phyloP scores from a whole-genome alignment of 2,113 vertebrate species.

The Oryzias melastigma region DNA sequence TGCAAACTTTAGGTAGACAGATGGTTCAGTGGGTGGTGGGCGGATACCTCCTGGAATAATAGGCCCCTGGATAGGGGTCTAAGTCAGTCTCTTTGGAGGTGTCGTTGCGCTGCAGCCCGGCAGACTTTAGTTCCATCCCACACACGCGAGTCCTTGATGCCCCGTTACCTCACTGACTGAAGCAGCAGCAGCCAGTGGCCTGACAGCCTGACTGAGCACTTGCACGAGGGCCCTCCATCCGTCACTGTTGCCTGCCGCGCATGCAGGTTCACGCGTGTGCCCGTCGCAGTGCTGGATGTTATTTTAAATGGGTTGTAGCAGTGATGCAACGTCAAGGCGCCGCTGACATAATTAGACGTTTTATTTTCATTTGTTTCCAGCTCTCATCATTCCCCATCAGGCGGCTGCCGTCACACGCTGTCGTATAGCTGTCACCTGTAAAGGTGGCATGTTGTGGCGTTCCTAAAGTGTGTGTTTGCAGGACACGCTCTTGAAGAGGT shows the following conservation, averaged over 20 bases:
- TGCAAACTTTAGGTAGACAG: slow-evolving; percentile 62
- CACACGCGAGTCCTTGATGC: slow-evolving; percentile 69
- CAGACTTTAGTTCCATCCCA: slow-evolving; percentile 63
- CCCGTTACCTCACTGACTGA: slow-evolving; percentile 73
- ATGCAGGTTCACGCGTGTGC: slow-evolving; percentile 26
- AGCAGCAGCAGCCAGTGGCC: slow-evolving; percentile 68
- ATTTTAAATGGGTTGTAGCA: slow-evolving; percentile 77
- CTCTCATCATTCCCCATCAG: slow-evolving; percentile 71
- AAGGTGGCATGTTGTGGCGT: slow-evolving; percentile 18
- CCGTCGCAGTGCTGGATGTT: slow-evolving; percentile 56
- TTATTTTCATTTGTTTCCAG: slow-evolving; percentile 78
- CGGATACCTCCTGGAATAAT: slow-evolving; percentile 67
- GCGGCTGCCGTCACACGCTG: slow-evolving; percentile 51
- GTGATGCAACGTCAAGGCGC: slow-evolving; percentile 70
- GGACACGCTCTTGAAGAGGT: slow-evolving; percentile 29
- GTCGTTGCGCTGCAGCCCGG: slow-evolving; percentile 63
- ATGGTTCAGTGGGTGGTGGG: slow-evolving; percentile 58
- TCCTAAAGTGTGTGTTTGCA: slow-evolving; percentile 26
- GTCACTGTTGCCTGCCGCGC: slow-evolving; percentile 64
- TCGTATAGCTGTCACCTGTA: slow-evolving; percentile 63
- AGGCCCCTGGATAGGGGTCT: slow-evolving; percentile 52
- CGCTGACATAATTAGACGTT: slow-evolving; percentile 75
- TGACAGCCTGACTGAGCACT: slow-evolving; percentile 76
- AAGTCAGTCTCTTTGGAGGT: slow-evolving; percentile 62
- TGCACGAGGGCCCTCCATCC: slow-evolving; percentile 71